Conservation (phyloP, 2,888 invertebrate genomes). For the Sesia apiformis region DNA sequence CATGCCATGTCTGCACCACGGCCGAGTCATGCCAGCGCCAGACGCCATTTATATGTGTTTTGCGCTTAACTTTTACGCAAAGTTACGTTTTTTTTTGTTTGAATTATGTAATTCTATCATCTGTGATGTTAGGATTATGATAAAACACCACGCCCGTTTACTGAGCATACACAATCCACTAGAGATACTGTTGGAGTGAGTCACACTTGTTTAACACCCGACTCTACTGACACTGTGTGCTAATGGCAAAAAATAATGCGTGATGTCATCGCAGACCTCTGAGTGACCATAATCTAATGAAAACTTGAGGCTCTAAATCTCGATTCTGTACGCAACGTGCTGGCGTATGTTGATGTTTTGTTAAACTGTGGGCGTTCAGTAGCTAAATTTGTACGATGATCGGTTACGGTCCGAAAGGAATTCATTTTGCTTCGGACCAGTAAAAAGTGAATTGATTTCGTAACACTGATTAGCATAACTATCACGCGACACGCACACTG, state of each 20-base stretch:
- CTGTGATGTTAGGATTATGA: conserved; percentile 6
- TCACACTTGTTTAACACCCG: conserved; percentile 27
- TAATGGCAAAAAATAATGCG: conserved; percentile 42
- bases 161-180: conserved; percentile 9
- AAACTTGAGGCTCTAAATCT: neutral
- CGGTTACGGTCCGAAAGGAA: conserved; percentile 17
- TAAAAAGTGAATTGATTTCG: conserved; percentile 25
- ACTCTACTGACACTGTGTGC: conserved; percentile 17
- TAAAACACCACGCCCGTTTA: conserved; percentile 27
- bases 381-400: conserved; percentile 28
- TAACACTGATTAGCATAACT: conserved; percentile 20
- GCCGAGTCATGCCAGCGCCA: too few species aligned
- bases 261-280: conserved; percentile 39
- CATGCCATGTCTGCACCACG: too few species aligned
- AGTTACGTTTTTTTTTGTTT: too few species aligned
- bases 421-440: conserved; percentile 15
- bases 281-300: conserved; percentile 21
- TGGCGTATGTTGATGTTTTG: neutral
- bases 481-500: conserved; percentile 7
- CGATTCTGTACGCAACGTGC: neutral
- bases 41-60: too few species aligned
- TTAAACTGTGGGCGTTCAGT: conserved; percentile 23
- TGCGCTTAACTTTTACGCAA: too few species aligned
- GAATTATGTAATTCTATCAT: conserved; percentile 11
- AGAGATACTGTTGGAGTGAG: conserved; percentile 21